Evolutionary conservation across 2,888 invertebrate genomes (phyloP).

Genomic region (Tholera decimalis): DNA sequence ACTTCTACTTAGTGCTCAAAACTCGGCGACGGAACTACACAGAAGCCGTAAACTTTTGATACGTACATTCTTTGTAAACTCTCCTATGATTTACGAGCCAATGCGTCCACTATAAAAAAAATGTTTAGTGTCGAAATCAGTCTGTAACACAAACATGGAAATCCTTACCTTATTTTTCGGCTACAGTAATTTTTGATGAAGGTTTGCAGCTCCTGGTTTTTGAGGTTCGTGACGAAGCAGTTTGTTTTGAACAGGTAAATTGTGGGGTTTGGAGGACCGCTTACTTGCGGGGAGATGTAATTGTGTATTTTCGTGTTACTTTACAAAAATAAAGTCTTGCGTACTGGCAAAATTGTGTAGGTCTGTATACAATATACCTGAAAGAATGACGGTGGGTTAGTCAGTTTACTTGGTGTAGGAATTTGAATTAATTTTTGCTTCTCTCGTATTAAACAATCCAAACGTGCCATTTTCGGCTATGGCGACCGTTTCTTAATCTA

Average conservation of each 20-base stretch:
- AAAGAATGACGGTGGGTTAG: not conserved
- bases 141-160: constrained; percentile 61
- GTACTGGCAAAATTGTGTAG: not conserved
- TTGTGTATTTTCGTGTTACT: constrained; percentile 7
- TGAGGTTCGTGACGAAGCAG: constrained; percentile 38
- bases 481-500: too few relatives aligned
- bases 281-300: constrained; percentile 13
- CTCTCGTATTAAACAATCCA: too few relatives aligned
- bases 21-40: constrained; percentile 23
- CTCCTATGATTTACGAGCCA: constrained; percentile 77
- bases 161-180: constrained; percentile 51
- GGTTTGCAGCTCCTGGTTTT: constrained; percentile 43
- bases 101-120: constrained; percentile 79
- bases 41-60: constrained; percentile 69
- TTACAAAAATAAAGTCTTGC: not conserved
- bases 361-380: not conserved
- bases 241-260: constrained; percentile 39
- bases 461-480: too few relatives aligned
- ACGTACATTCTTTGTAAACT: constrained; percentile 78
- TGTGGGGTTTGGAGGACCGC: not conserved
- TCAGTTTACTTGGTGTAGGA: too few relatives aligned
- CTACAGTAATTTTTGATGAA: constrained; percentile 50
- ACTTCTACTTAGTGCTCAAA: constrained; percentile 31
- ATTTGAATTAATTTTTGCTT: too few relatives aligned
- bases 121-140: constrained; percentile 79